Conservation (phyloP, 2,888 invertebrate species). For the Pseudolycoriella hygida region DNA sequence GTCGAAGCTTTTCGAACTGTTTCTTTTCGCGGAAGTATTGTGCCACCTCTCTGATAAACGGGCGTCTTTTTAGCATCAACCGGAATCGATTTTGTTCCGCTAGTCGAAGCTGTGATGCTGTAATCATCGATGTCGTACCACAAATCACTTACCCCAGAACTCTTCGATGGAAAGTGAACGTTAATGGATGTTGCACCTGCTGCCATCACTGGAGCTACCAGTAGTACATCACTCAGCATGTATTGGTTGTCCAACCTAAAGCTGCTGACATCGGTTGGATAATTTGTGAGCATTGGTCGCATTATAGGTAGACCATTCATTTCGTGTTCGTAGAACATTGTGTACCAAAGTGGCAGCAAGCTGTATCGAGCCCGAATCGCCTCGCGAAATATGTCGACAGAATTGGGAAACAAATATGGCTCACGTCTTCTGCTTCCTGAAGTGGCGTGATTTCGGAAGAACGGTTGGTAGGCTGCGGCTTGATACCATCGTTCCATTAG, state of each 20-base stretch:
- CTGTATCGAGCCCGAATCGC: slow-evolving; percentile 67
- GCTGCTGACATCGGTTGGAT: slow-evolving; percentile 60
- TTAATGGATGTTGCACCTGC: slow-evolving; percentile 52
- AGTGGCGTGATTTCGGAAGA: slow-evolving; percentile 93
- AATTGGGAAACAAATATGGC: slow-evolving; percentile 80
- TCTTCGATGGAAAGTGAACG: slow-evolving; percentile 68
- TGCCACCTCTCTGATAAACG: slow-evolving; percentile 74
- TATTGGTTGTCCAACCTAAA: slow-evolving; percentile 71
- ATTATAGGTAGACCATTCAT: slow-evolving; percentile 73
- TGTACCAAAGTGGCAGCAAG: slow-evolving; percentile 73
- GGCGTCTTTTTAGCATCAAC: slow-evolving; percentile 44
- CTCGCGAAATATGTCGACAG: slow-evolving; percentile 50
- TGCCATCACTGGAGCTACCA: slow-evolving; percentile 73
- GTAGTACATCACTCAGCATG: slow-evolving; percentile 58
- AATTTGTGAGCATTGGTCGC: slow-evolving; percentile 78
- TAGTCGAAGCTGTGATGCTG: slow-evolving; percentile 27
- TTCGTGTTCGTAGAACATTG: slow-evolving; percentile 69
- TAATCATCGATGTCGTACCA: slow-evolving; percentile 85
- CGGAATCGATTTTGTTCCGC: slow-evolving; percentile 14
- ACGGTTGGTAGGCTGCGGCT: slow-evolving; percentile 84
- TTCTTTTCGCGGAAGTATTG: slow-evolving; percentile 68
- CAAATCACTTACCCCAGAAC: slow-evolving; percentile 28
- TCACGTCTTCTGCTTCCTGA: slow-evolving; percentile 93
- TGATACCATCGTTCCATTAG: slow-evolving; percentile 91
- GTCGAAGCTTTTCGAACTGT: slow-evolving; percentile 61